Base-by-base conservation (phyloP, 1,140 invertebrate genomes). In the Gryllus bimaculatus region DNA sequence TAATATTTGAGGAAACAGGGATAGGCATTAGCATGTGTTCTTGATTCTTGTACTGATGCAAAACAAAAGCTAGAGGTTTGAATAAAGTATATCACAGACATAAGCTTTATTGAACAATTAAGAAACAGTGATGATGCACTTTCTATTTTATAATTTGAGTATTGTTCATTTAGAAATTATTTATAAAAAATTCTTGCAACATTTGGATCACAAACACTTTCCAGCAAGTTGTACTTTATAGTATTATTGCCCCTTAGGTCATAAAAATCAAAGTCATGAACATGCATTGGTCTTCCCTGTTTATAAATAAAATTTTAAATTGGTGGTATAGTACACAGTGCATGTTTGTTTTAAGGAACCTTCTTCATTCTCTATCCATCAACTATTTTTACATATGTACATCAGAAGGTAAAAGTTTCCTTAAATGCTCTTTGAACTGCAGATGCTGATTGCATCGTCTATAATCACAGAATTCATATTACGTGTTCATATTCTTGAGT, bases 1-100 rank as follows among this genome's bases (percentile, higher is more conserved):
- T 66, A 66, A 66, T 66, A 66, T 18, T 66, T 66, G 54, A 66
- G 10, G 18, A 66, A 66, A 66, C 54, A 66, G 54, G 54, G 54
- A 66, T 66, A 66, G 54, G 54, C 54, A 66, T 66, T 66, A 66
- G 54, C 54, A 66, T 66, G 54, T 66, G 54, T 66, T 66, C 54
- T 66, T 66, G 54, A 66, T 66, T 66, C 18, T 66, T 66, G 18
- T 66, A 66, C 18, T 66, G 54, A 66, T 66, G 18, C 54, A 66
- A 66, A 66, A 18, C 54, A 66, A 66, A 66, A 66, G 54, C 18
- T 66, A 18, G 54, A 66, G 54, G 10, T 66, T 66, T 18, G 18
- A 66, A 39, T 39, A 39, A 66, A 66, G 54, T 66, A 13, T 66
- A 66, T 66, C 54, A 66, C 54, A 66, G 54, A 66, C 18, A 66